Percentiles rank a stretch among this genome's conserved stretches.
Conservation (phyloP, 2,797 vertebrate species). For the Phylloscopus collybita region DNA sequence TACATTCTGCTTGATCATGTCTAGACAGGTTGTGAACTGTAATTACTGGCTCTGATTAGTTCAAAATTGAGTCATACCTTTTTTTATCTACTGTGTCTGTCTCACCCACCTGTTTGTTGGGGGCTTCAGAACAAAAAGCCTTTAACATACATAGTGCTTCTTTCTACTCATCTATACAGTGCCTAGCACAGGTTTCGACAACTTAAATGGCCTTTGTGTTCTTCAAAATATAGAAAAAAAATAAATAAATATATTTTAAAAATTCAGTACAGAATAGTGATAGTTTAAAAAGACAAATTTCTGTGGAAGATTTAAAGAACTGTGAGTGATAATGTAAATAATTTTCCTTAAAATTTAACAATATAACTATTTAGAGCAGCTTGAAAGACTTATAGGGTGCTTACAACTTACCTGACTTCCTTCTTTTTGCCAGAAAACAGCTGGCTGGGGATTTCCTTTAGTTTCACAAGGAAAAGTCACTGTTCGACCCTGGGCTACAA, state of each 20-base stretch:
- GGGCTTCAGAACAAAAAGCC: background rate
- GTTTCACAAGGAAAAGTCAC: constrained; percentile 97
- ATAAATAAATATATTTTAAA: background rate
- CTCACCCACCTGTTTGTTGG: constrained; percentile 20
- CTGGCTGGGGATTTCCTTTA: constrained; percentile 97
- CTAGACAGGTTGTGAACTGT: constrained; percentile 52
- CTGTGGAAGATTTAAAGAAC: background rate
- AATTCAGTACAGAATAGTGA: background rate
- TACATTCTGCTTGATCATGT: constrained; percentile 21
- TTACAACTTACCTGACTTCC: constrained; percentile 91
- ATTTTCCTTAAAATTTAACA: background rate
- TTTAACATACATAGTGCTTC: background rate
- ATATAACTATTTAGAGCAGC: background rate
- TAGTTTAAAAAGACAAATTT: background rate
- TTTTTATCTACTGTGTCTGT: background rate
- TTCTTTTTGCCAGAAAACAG: constrained; percentile 99
- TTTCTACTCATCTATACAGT: background rate
- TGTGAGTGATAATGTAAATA: background rate
- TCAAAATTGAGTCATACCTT: constrained; percentile 32
- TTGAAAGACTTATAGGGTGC: background rate
- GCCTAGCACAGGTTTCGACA: background rate
- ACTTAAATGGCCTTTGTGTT: background rate
- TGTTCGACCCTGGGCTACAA: constrained; percentile 93
- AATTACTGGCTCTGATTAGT: constrained; percentile 59
- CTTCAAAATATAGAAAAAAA: background rate